Base-by-base conservation (phyloP, 2,113 vertebrate genomes). In the Hippocampus comes region DNA sequence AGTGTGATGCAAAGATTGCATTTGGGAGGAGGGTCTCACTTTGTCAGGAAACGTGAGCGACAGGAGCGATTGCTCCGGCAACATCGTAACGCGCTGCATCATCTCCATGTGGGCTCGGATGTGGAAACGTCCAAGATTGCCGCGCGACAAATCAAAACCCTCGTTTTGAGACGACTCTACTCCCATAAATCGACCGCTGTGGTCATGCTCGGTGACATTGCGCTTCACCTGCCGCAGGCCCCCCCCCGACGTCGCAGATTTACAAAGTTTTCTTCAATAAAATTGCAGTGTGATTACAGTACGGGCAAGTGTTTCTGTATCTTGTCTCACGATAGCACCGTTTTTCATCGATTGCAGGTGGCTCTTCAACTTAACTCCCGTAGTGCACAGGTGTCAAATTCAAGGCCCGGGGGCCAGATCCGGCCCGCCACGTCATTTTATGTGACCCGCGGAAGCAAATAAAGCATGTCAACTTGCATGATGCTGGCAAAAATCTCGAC, bases 11-110 rank as follows among this genome's bases (percentile, higher is more conserved):
- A 46, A 23, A 15, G n/a, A 43, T 46, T 66, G 63, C 42, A 48
- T n/a, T 27, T 15, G n/a, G 17, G 71, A 75, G 83, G 59, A 71
- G 82, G 84, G 87, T 86, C 87, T 87, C 67, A 80, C 76, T 86
- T 87, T 91, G 87, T 89, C 79, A 78, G 81, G 27, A 34, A 61
- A 34, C 18, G 27, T 18, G 59, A 61, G 27, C 20, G 59, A 34
- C 59, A 3, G 59, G 27, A 61, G 27, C 59, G 34, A 61, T 8
- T 20, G 25, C 27, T 34, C 17, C 27, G 15, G 27, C 59, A 34
- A 9, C n/a, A 30, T 60, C 57, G 15, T 60, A 17, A 60, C 57
- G 17, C 2, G 23, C 11, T 27, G 57, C 27, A 30, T 30, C 59
- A 61, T 34, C 59, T 34, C 18, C 6, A 30, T 5, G 59, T 60